Evolutionary conservation across 2,888 invertebrate species (phyloP), one percentile per base, ranked within the genome.

Genomic region (Noctua pronuba): DNA sequence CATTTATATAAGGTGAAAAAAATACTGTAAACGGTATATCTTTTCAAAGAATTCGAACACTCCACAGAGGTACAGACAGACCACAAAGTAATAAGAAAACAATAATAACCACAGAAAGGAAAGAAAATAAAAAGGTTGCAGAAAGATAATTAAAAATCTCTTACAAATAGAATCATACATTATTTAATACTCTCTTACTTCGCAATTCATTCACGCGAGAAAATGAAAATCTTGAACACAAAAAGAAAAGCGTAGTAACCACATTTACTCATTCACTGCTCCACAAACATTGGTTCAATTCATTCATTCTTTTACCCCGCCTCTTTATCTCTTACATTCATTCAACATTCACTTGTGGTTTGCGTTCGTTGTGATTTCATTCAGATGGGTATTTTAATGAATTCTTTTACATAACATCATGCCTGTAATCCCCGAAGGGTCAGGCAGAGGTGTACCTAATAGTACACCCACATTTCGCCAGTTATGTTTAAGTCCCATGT

Each of bases 141-240:
- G 11, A 49, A 70, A 70, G 6, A 55, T 70, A 82, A 80, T 80
- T 77, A 82, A 77, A 82, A 82, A 52, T 28, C 64, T 65, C n/a
- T 16, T 52, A n/a, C 44, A 76, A 80, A 70, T 35, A 80, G 35
- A 77, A 80, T 31, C 58, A 69, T 65, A 35, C 46, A 82, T 41
- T 44, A 82, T 49, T 31, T 49, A 38, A 5, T 13, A 16, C 44
- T 2, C 2, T 80, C 38, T 44, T 66, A 24, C 44, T 58, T 65
- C 24, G 35, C 82, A 68, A 82, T 58, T 82, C 76, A 82, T 75
- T 75, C 49, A 28, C 38, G 11, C 28, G 55, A 69, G 64, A 64
- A 58, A 76, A 75, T 38, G 7, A 69, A 68, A 69, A 76, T 69
- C 69, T 82, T 66, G 16, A 60, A 65, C 28, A 60, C n/a, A 46